Evolutionary conservation across 2,888 invertebrate genomes (phyloP).

Genomic region (Adelognathus sp.): DNA sequence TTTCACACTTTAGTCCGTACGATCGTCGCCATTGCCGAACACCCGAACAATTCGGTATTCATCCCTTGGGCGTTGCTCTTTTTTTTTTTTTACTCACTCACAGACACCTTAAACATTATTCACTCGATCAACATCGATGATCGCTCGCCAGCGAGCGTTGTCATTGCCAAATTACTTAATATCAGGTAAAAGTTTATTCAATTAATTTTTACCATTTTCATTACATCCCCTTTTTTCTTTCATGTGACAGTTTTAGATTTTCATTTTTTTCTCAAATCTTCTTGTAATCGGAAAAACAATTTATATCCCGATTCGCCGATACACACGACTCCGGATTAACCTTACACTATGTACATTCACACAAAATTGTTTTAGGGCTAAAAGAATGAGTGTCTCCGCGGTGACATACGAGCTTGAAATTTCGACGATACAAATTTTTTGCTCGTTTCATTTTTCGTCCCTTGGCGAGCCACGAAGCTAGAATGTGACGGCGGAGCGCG

Average conservation of each 20-base stretch:
- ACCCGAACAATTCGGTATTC: slow-evolving; percentile 49
- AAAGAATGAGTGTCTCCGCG: slow-evolving; percentile 50
- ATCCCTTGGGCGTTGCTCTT: slow-evolving; percentile 42
- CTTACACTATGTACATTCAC: slow-evolving; percentile 58
- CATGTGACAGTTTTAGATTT: slow-evolving; percentile 48
- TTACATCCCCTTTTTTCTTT: slow-evolving; percentile 62
- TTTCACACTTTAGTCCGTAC: neutral
- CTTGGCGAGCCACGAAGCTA: neutral
- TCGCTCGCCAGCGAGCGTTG: slow-evolving; percentile 79
- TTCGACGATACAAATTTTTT: neutral
- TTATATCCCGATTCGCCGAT: slow-evolving; percentile 26
- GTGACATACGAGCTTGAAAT: slow-evolving; percentile 27
- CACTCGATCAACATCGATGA: slow-evolving; percentile 69
- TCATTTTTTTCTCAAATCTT: slow-evolving; percentile 7
- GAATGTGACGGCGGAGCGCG: slow-evolving; percentile 38
- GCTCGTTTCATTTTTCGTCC: neutral
- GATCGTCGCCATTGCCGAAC: slow-evolving; percentile 44
- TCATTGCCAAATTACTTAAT: slow-evolving; percentile 66
- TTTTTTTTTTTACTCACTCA: slow-evolving; percentile 42
- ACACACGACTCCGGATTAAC: slow-evolving; percentile 29
- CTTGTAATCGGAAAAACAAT: slow-evolving; percentile 9
- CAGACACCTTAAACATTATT: slow-evolving; percentile 48
- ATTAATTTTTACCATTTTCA: too few species aligned
- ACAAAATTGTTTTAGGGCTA: slow-evolving; percentile 48
- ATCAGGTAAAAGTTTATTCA: slow-evolving; percentile 71